phyloP scores from a whole-genome alignment of 2,888 invertebrate species.

The Philonicus albiceps region DNA sequence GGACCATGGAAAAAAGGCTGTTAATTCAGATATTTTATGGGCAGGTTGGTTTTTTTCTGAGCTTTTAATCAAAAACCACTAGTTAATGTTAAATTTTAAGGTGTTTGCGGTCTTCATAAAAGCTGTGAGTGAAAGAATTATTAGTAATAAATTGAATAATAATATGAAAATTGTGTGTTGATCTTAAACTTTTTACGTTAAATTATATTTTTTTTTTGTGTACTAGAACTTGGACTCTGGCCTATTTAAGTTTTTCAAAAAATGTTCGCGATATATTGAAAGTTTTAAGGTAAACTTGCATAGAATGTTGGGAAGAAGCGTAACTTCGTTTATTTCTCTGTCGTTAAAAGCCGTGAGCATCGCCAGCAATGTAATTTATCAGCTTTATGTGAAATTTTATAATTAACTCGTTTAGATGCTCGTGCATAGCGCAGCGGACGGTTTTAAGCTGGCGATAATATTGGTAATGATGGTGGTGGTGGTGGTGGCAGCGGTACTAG shows the following conservation, averaged over 20 bases:
- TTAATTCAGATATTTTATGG: too few relatives aligned
- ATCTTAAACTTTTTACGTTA: background rate
- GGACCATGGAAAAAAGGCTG: too few relatives aligned
- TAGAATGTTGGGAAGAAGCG: background rate
- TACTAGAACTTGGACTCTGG: background rate
- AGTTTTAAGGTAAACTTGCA: background rate
- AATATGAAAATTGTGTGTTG: too few relatives aligned
- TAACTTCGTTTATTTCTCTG: background rate
- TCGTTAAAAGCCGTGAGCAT: background rate
- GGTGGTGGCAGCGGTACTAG: background rate
- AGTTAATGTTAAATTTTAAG: too few relatives aligned
- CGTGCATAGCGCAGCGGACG: background rate
- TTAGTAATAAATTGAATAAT: too few relatives aligned
- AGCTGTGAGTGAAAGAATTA: too few relatives aligned
- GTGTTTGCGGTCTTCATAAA: too few relatives aligned
- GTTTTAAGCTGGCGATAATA: background rate
- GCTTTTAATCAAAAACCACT: too few relatives aligned
- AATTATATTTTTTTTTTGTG: background rate
- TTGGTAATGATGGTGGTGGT: background rate
- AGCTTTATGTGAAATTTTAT: conserved; percentile 22
- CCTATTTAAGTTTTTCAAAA: background rate
- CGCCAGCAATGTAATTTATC: background rate
- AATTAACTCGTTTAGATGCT: conserved; percentile 1
- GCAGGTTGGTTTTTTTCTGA: too few relatives aligned
- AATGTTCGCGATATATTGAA: background rate